These are phyloP conservation scores for Plutella xylostella DNA, from an alignment of 2,888 invertebrate genomes.

Conservation along the genomic window DNA sequence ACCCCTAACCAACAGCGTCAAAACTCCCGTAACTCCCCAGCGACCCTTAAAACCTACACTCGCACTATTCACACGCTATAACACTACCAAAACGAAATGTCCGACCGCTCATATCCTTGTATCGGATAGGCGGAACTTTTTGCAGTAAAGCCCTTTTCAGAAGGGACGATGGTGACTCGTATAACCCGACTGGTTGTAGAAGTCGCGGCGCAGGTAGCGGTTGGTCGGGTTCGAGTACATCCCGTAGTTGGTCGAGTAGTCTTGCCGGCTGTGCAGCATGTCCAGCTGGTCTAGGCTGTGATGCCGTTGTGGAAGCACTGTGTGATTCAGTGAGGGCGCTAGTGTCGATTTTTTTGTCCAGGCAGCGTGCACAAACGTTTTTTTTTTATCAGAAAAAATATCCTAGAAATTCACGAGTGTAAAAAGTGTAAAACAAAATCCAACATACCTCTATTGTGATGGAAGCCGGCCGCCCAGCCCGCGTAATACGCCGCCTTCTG, in stretches of 20 bases:
- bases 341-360: not conserved
- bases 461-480: conserved; percentile 76
- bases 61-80: conserved; percentile 17
- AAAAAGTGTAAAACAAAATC: no score
- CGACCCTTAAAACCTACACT: conserved; percentile 20
- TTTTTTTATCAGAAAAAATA: no score
- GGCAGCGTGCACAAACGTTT: conserved; percentile 46
- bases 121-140: conserved; percentile 61
- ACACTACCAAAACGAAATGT: conserved; percentile 39
- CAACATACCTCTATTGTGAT: conserved; percentile 67
- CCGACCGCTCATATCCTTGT: conserved; percentile 51
- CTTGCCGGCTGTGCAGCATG: conserved; percentile 52
- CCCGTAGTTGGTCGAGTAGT: conserved; percentile 44
- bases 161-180: conserved; percentile 60
- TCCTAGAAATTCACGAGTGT: no score
- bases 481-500: conserved; percentile 82
- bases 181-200: conserved; percentile 47
- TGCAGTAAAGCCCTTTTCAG: conserved; percentile 65
- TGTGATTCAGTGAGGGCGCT: not conserved
- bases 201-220: conserved; percentile 47
- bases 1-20: not conserved
- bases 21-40: conserved; percentile 14
- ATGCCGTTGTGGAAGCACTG: conserved; percentile 45
- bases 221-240: conserved; percentile 33
- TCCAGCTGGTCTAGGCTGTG: conserved; percentile 62